These are phyloP conservation scores for Drosophila anomelani DNA, from an alignment of 2,888 invertebrate species.

Conservation along the genomic window DNA sequence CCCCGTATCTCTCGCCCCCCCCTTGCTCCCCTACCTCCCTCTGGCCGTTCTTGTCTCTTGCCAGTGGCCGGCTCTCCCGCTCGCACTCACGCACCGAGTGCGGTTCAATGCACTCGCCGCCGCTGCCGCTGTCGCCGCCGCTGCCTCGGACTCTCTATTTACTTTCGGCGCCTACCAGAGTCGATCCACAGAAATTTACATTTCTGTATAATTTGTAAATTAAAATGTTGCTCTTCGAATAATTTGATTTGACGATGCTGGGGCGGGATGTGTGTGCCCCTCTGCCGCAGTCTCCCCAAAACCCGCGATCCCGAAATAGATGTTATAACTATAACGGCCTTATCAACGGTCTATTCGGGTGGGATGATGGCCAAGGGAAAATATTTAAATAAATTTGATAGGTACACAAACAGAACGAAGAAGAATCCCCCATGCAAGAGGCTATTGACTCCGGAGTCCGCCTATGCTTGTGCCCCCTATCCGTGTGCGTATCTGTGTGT, in stretches of 20 bases:
- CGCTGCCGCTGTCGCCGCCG: conserved; percentile 3
- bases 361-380: conserved; percentile 29
- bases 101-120: conserved; percentile 75
- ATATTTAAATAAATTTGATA: conserved; percentile 78
- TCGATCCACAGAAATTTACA: conserved; percentile 49
- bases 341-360: conserved; percentile 20
- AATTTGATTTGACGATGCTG: conserved; percentile 27
- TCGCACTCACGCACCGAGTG: conserved; percentile 64
- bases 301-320: conserved; percentile 28
- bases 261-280: neutral
- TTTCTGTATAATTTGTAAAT: conserved; percentile 51
- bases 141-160: conserved; percentile 46
- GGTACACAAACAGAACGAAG: conserved; percentile 50
- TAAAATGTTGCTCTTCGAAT: conserved; percentile 41
- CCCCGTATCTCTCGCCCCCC: conserved; percentile 22
- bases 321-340: conserved; percentile 46
- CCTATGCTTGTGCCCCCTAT: neutral
- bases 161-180: conserved; percentile 47
- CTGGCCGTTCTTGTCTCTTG: conserved; percentile 11
- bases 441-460: conserved; percentile 67
- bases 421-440: conserved; percentile 51
- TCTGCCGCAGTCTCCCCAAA: neutral
- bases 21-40: conserved; percentile 30
- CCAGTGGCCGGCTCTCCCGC: conserved; percentile 14
- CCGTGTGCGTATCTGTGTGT: conserved; percentile 8